Evolutionary conservation across 2,113 vertebrate genomes (phyloP), one percentile per base, ranked within the genome.

Genomic region (Lampris megalopsis): DNA sequence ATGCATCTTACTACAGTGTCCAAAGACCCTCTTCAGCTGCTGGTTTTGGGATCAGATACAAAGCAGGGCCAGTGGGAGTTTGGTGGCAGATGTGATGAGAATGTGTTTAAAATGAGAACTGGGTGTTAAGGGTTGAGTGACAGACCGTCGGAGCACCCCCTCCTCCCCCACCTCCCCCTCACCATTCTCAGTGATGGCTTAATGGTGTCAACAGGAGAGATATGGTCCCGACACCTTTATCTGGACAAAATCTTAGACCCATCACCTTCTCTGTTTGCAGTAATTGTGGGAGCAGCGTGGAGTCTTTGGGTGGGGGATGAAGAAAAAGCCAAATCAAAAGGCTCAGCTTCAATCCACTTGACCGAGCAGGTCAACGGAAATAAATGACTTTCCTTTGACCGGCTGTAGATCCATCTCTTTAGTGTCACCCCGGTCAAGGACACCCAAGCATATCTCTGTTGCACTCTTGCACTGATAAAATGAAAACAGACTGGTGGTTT

Each of bases 321-420:
- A 90, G 82, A 90, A 90, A 92, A 91, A 87, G 89, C 86, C 85
- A 84, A 92, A 91, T 90, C 88, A 86, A 86, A 87, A 92, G 85
- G 88, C 93, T 95, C 91, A 94, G 94, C 93, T 94, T 94, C 94
- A 89, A 92, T 95, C 94, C 93, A 93, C 90, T 95, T 95, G 93
- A 95, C 93, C 90, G 93, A 80, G 85, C 68, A 74, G 92, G 93
- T 94, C 92, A 95, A 89, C 89, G 89, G 94, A 94, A 96, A 96
- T 94, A 96, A 96, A 95, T 95, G 88, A 92, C 89, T 95, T 94
- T 92, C 91, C 88, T 93, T 92, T 90, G 89, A 93, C 92, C 80
- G 86, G 85, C 84, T 84, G 93, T 92, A 91, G 90, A 94, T 92
- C 86, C 76, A 74, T 86, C 93, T 93, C 85, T 82, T 92, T 91